Percentiles rank a stretch among this genome's conserved stretches.
Conservation (phyloP, 2,797 vertebrate genomes). For the Molossus alvarezi region DNA sequence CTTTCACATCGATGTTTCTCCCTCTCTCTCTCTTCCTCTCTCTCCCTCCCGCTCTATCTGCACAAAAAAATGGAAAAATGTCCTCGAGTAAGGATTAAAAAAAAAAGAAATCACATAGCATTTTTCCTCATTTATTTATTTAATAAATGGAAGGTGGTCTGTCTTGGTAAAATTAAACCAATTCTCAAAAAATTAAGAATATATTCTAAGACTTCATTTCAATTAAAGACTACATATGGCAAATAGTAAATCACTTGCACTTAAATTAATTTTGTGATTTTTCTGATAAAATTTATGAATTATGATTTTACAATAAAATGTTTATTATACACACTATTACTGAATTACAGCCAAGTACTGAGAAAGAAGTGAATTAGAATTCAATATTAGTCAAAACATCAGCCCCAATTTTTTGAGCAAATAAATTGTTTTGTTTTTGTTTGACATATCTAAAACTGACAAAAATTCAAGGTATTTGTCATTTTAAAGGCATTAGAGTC, state of each 20-base stretch:
- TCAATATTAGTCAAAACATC: slow-evolving; percentile 43
- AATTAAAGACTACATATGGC: background rate
- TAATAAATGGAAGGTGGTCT: background rate
- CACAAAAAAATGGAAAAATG: no score
- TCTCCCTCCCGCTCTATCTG: no score
- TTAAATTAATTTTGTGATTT: slow-evolving; percentile 22
- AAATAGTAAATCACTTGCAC: slow-evolving; percentile 1
- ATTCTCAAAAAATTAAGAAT: background rate
- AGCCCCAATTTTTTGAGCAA: background rate
- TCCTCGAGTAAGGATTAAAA: no score
- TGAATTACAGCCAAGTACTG: background rate
- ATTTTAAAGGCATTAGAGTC: background rate
- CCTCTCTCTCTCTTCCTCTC: no score
- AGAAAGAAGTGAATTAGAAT: slow-evolving; percentile 31
- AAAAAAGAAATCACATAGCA: background rate
- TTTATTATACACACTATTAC: background rate
- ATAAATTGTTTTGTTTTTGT: slow-evolving; percentile 44
- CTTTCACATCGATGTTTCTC: no score
- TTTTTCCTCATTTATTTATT: background rate
- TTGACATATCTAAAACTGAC: slow-evolving; percentile 18
- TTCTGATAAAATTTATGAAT: background rate
- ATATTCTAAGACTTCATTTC: background rate
- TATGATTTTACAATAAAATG: background rate
- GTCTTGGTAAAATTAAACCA: background rate
- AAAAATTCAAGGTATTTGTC: slow-evolving; percentile 30